Conservation (phyloP, 2,888 invertebrate genomes). For the Conus canariensis region DNA sequence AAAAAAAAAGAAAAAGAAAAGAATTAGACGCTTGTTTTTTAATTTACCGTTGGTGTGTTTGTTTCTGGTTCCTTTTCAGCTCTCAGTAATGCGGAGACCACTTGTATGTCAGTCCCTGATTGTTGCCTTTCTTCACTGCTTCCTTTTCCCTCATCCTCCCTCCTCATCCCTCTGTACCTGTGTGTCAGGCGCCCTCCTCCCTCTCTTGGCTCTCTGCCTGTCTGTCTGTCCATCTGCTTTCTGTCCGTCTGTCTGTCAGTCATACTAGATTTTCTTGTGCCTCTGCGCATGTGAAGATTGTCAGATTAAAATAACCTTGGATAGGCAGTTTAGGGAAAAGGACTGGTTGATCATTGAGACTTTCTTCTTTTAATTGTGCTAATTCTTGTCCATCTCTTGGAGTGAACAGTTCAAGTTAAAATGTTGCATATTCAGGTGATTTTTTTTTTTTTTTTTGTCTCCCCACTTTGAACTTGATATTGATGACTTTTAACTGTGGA, state of each 20-base stretch:
- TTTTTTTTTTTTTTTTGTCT: not conserved
- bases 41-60: slow-evolving; percentile 14
- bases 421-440: not conserved
- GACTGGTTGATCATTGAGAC: not conserved
- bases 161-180: not conserved
- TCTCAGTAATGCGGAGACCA: slow-evolving; percentile 44
- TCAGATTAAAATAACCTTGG: not conserved
- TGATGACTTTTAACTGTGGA: not conserved
- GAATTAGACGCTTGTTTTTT: slow-evolving; percentile 27
- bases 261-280: not conserved
- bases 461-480: not conserved
- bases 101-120: slow-evolving; percentile 40
- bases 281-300: not conserved
- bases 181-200: not conserved
- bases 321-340: not conserved
- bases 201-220: not conserved
- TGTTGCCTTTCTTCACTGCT: not conserved
- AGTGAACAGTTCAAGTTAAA: not conserved
- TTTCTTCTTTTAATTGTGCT: not conserved
- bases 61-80: slow-evolving; percentile 42
- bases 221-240: not conserved
- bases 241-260: not conserved
- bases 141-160: not conserved
- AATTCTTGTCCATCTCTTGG: not conserved
- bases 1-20: not conserved